Percentiles rank a stretch among this genome's conserved stretches.
Evolutionary conservation across 2,113 vertebrate genomes (phyloP).

Genomic region (Saguinus midas): DNA sequence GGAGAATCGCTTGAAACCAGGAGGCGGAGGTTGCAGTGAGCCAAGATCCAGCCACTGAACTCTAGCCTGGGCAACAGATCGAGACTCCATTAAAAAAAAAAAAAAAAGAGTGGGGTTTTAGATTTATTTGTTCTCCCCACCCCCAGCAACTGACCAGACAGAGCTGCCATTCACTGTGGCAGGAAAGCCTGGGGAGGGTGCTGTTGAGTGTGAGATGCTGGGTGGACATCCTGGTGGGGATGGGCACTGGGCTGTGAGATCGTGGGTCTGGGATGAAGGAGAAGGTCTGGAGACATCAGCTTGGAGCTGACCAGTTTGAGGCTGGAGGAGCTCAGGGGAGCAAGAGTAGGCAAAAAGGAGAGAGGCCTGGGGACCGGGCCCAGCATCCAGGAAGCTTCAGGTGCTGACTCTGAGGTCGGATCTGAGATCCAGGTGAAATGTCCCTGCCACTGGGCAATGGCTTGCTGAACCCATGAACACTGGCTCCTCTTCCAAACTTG

Average conservation of each 20-base stretch:
- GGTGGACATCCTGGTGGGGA: fast-evolving
- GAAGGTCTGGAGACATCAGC: background rate
- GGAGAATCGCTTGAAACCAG: no score
- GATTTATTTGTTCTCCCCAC: background rate
- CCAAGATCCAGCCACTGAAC: no score
- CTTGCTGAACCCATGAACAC: background rate
- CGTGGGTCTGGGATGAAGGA: background rate
- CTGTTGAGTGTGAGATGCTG: background rate
- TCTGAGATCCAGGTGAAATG: background rate
- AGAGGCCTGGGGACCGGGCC: background rate
- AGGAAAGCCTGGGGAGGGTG: background rate
- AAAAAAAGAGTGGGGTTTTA: background rate
- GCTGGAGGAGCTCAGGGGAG: background rate
- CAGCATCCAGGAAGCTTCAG: background rate
- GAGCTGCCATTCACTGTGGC: background rate
- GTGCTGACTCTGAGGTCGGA: background rate
- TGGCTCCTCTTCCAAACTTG: background rate
- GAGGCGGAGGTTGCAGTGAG: no score
- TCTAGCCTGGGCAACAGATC: no score
- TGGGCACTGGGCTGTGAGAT: no score
- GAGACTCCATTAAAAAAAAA: background rate
- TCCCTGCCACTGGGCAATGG: background rate
- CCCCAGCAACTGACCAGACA: background rate
- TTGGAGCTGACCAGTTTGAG: background rate
- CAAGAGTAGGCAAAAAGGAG: background rate